These are phyloP conservation scores for Caenorhabditis inopinata DNA, from an alignment of 1,140 invertebrate genomes.

Conservation along the genomic window DNA sequence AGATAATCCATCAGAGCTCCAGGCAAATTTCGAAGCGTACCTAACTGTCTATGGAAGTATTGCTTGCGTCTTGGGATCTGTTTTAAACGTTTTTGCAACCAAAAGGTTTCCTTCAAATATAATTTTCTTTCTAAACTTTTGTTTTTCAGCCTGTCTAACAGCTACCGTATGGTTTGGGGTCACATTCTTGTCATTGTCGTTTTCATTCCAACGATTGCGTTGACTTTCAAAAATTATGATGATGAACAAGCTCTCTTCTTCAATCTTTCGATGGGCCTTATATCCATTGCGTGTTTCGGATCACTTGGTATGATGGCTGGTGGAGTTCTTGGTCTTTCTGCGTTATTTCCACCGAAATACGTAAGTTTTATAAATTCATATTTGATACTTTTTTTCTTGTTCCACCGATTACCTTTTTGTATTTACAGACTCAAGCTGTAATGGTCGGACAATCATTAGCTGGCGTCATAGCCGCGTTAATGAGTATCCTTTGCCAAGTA, in stretches of 20 bases:
- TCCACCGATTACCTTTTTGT: background rate
- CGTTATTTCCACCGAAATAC: conserved; percentile 4
- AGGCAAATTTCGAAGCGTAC: conserved; percentile 36
- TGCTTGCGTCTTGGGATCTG: conserved; percentile 28
- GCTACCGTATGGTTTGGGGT: conserved; percentile 30
- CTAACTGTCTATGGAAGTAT: conserved; percentile 31
- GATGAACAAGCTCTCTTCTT: conserved; percentile 38
- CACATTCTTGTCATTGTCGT: conserved; percentile 25
- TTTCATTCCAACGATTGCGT: conserved; percentile 32
- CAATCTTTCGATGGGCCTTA: conserved; percentile 6
- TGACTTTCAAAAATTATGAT: conserved; percentile 35
- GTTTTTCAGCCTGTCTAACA: conserved; percentile 33
- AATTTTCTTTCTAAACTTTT: background rate
- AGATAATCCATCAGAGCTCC: conserved; percentile 14
- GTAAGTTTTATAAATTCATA: conserved; percentile 12
- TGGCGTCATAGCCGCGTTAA: conserved; percentile 12
- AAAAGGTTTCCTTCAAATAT: background rate
- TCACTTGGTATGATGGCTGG: conserved; percentile 39
- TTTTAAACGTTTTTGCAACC: conserved; percentile 30
- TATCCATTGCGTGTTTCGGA: conserved; percentile 11
- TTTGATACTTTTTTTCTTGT: background rate
- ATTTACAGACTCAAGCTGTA: conserved; percentile 38
- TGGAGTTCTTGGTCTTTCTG: conserved; percentile 29
- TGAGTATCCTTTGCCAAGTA: conserved; percentile 36
- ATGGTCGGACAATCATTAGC: conserved; percentile 39